Base-by-base conservation (phyloP, 2,888 invertebrate genomes). In the Neuroscelio doddi region DNA sequence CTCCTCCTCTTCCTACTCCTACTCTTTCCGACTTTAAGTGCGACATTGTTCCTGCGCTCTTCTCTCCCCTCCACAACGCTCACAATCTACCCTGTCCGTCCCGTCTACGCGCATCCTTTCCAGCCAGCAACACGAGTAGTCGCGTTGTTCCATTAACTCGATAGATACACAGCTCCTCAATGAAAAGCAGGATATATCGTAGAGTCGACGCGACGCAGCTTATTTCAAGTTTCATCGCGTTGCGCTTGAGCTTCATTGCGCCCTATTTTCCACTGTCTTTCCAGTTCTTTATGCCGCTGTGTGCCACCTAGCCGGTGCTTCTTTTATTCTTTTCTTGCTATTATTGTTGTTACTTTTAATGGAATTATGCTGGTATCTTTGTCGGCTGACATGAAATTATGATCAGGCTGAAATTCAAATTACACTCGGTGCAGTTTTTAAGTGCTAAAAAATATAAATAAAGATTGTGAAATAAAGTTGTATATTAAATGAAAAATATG, bases 61-160 rank as follows among this genome's bases (percentile, higher is more conserved):
- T 21, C 21, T 21, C 3, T 5, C 21, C 5, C 5, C 21, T 21
- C 21, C 21, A 21, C 7, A 36, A n/a, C 14, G 14, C 36, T 36
- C 7, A 7, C 12, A 7, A 15, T 7, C 36, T 15, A 36, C 41
- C 52, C 17, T 45, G 32, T 21, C 7, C 16, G 8, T 32, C 57
- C 26, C 32, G 21, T 14, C 55, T 29, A 29, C 49, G 63, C 47
- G 42, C 34, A 34, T 55, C 55, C 45, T 44, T 39, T 44, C 44
- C 56, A 30, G 41, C 51, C 56, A 46, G 32, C 32, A 3, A 32
- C n/a, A 9, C 32, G 14, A 14, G 36, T n/a, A 21, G 3, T 55
- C 55, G 55, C 55, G 41, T 44, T 57, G 64, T 64, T 12, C 64
- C 57, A 57, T 58, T 53, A 64, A 64, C 53, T 57, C 57, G 46